Conservation (phyloP, 2,797 vertebrate species). For the Enteromius argenteus region DNA sequence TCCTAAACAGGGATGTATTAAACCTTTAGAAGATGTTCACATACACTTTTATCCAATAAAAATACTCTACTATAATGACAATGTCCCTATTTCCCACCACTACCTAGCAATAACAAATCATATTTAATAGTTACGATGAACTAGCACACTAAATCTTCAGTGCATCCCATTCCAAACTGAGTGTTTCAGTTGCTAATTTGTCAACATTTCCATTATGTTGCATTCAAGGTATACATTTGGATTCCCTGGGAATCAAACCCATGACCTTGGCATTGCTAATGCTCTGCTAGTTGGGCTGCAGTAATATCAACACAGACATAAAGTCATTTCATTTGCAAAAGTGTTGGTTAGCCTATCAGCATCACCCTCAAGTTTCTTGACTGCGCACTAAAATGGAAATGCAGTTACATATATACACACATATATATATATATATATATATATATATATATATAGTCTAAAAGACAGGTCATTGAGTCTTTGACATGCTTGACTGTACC, state of each 20-base stretch:
- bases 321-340: not conserved
- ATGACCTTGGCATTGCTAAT: not conserved
- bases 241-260: not conserved
- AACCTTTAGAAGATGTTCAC: slow-evolving; percentile 1
- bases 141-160: not conserved
- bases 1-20: not conserved
- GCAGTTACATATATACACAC: not conserved
- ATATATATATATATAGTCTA: not conserved
- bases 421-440: not conserved
- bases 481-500: slow-evolving; percentile 26
- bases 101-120: not conserved
- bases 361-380: not conserved
- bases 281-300: not conserved
- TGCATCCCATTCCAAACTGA: not conserved
- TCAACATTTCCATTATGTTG: not conserved
- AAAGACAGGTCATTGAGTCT: slow-evolving; percentile 17
- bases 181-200: not conserved
- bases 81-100: not conserved
- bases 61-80: not conserved
- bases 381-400: not conserved
- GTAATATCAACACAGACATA: not conserved
- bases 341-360: not conserved
- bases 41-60: not conserved
- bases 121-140: not conserved
- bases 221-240: not conserved